These are phyloP conservation scores for Philereme vetulata DNA, from an alignment of 2,888 invertebrate species.

Conservation along the genomic window DNA sequence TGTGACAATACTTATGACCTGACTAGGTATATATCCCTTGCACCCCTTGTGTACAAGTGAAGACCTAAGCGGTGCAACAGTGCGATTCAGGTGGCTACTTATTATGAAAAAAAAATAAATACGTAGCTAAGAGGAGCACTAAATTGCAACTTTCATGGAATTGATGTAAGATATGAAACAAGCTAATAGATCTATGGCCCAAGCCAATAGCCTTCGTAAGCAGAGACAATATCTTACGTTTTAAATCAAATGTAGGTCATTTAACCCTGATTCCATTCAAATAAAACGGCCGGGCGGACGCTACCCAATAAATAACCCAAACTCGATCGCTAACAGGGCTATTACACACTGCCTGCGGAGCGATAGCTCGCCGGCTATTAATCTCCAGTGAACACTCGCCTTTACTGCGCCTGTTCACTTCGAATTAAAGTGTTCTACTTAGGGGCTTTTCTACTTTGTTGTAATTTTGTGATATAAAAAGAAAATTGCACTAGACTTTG, in stretches of 20 bases:
- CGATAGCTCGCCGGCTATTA: slow-evolving; percentile 36
- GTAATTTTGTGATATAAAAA: slow-evolving; percentile 3
- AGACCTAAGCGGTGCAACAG: no score
- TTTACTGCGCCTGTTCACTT: slow-evolving; percentile 32
- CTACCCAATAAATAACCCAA: slow-evolving; percentile 32
- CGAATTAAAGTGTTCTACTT: slow-evolving; percentile 13
- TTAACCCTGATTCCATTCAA: slow-evolving; percentile 28
- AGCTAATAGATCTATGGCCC: no score
- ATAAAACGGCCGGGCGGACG: slow-evolving; percentile 26
- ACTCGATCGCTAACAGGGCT: slow-evolving; percentile 39
- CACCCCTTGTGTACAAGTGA: no score
- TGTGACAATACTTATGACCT: no score
- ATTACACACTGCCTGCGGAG: slow-evolving; percentile 37
- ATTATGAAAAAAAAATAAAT: no score
- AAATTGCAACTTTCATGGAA: no score
- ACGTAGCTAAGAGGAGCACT: no score
- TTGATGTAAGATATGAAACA: no score
- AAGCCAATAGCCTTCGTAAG: neutral
- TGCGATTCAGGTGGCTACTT: no score
- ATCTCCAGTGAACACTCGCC: slow-evolving; percentile 39
- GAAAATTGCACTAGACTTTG: neutral
- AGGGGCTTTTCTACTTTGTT: neutral
- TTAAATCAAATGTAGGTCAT: slow-evolving; percentile 28
- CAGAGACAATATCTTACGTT: slow-evolving; percentile 9
- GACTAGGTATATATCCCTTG: no score